Percentiles rank a stretch among this genome's conserved stretches.
Conservation (phyloP, 2,888 invertebrate species). For the Griposia aprilina region DNA sequence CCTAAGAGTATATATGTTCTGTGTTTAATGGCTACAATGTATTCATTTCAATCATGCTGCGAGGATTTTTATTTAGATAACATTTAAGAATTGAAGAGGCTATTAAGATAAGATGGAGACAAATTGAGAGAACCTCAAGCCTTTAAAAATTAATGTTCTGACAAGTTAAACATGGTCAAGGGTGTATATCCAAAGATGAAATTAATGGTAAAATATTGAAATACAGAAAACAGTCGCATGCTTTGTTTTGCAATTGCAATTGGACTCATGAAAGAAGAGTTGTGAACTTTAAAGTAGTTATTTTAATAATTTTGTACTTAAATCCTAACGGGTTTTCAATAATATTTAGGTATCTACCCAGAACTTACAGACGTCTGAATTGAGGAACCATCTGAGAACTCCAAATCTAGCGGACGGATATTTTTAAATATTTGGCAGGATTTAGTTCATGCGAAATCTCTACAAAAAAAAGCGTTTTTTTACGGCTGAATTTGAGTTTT, state of each 20-base stretch:
- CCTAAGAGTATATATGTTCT: no score
- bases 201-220: background rate
- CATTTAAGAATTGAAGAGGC: constrained; percentile 49
- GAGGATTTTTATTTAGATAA: constrained; percentile 64
- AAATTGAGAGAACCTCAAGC: constrained; percentile 31
- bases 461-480: no score
- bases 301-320: background rate
- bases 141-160: constrained; percentile 23
- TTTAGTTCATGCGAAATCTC: no score
- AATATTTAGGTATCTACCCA: background rate
- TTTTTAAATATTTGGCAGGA: no score
- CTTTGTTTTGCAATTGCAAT: background rate
- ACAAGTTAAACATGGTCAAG: constrained; percentile 22
- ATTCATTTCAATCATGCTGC: constrained; percentile 61
- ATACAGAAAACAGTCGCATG: background rate
- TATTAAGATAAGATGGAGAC: constrained; percentile 55
- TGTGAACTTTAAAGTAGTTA: background rate
- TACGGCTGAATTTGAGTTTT: no score
- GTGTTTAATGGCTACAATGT: constrained; percentile 60
- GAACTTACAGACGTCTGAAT: no score
- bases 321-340: background rate
- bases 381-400: no score
- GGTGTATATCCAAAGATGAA: background rate
- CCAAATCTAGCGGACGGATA: no score
- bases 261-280: background rate